Conservation (phyloP, 2,113 vertebrate species). For the Cacatua alba region DNA sequence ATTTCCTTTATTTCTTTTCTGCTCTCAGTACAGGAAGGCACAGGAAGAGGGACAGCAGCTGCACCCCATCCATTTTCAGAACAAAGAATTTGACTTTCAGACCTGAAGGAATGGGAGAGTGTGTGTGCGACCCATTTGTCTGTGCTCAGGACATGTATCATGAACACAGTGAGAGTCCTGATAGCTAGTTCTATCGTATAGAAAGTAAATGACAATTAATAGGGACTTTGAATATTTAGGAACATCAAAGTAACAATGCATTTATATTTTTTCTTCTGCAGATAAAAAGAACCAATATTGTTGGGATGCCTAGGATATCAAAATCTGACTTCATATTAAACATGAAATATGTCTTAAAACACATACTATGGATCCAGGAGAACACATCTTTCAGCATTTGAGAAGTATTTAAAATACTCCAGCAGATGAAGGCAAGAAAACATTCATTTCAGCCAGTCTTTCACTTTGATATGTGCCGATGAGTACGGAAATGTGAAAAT, state of each 20-base stretch:
- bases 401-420: constrained; percentile 14
- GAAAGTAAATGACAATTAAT: constrained; percentile 39
- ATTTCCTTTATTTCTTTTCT: background rate
- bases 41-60: background rate
- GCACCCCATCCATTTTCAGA: background rate
- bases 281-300: constrained; percentile 17
- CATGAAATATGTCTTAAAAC: constrained; percentile 21
- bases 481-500: constrained; percentile 54
- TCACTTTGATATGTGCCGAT: constrained; percentile 19
- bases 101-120: background rate
- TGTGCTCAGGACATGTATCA: background rate
- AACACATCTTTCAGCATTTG: background rate
- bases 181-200: background rate
- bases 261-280: constrained; percentile 6
- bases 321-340: constrained; percentile 24
- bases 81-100: background rate
- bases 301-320: constrained; percentile 42
- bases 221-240: constrained; percentile 31
- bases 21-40: background rate
- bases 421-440: constrained; percentile 53
- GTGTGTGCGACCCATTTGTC: background rate
- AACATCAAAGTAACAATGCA: constrained; percentile 14
- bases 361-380: background rate
- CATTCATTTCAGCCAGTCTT: constrained; percentile 22
- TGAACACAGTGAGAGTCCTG: background rate